Percentiles rank a stretch among this genome's conserved stretches.
phyloP scores from a whole-genome alignment of 2,888 invertebrate genomes.

The Cerastis rubricosa region DNA sequence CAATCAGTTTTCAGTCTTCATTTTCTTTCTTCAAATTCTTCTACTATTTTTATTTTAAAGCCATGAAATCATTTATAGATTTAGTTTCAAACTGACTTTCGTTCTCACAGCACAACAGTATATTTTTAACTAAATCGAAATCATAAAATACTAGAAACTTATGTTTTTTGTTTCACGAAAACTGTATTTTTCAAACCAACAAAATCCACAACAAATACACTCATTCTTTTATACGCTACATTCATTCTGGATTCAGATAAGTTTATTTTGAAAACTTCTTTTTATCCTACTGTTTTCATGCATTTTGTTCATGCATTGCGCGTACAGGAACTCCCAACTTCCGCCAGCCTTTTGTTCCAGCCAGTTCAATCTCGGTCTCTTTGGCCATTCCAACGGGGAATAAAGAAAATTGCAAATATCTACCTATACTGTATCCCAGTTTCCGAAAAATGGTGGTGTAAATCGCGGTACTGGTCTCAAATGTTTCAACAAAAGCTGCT shows the following conservation, averaged over 20 bases:
- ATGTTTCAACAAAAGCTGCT: constrained; percentile 7
- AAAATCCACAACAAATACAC: constrained; percentile 21
- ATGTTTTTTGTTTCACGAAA: constrained; percentile 3
- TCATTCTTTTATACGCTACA: constrained; percentile 32
- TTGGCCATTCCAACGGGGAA: constrained; percentile 25
- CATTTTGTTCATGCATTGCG: constrained; percentile 52
- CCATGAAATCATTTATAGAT: not conserved
- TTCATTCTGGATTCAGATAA: constrained; percentile 35
- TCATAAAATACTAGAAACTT: not conserved
- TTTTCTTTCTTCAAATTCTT: no score
- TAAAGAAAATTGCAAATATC: constrained; percentile 27
- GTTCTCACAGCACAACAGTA: not conserved
- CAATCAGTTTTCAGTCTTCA: no score
- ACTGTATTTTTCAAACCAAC: constrained; percentile 26
- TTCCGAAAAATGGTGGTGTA: constrained; percentile 25
- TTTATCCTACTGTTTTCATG: constrained; percentile 49
- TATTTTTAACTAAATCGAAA: not conserved
- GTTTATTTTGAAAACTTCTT: constrained; percentile 35
- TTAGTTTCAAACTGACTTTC: not conserved
- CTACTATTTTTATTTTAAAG: no score
- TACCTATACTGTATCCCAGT: not conserved
- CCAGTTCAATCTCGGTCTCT: constrained; percentile 56
- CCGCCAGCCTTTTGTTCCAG: constrained; percentile 52
- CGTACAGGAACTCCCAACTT: constrained; percentile 55
- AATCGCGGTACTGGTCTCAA: constrained; percentile 3